A percentile compares a stretch with the other conserved stretches of the same genome.
phyloP scores from a whole-genome alignment of 1,140 invertebrate species.

The Panagrolaimus sp. region DNA sequence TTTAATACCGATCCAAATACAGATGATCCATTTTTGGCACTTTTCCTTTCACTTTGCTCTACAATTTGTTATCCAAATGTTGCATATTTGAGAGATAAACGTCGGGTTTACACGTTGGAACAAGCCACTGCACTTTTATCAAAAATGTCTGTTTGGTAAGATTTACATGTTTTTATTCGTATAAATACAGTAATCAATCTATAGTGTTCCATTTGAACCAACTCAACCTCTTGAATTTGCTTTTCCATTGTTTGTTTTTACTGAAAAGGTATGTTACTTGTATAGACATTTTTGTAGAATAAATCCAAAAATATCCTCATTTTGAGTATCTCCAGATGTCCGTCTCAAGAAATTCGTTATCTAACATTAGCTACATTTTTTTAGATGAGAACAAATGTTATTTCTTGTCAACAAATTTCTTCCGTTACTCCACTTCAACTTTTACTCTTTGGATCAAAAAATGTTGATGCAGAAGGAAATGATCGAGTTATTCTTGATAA shows the following conservation, averaged over 20 bases:
- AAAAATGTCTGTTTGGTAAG: background rate
- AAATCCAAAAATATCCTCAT: no score
- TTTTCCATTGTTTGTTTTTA: constrained; percentile 92
- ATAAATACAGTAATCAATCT: constrained; percentile 92
- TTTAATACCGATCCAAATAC: background rate
- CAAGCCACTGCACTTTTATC: constrained; percentile 75
- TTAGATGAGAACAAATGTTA: constrained; percentile 79
- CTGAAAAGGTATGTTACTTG: constrained; percentile 74
- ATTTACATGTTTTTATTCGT: constrained; percentile 62
- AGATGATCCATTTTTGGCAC: background rate
- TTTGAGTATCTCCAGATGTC: no score
- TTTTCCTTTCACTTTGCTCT: background rate
- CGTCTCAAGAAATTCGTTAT: no score
- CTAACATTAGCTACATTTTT: constrained; percentile 29
- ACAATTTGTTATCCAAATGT: constrained; percentile 16
- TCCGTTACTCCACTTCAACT: constrained; percentile 91
- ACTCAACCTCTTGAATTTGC: constrained; percentile 74
- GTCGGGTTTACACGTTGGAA: constrained; percentile 79
- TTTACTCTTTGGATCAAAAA: constrained; percentile 80
- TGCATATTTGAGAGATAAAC: constrained; percentile 25
- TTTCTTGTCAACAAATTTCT: constrained; percentile 93
- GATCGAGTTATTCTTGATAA: constrained; percentile 74
- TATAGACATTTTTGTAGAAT: constrained; percentile 12
- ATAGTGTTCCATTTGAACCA: constrained; percentile 74
- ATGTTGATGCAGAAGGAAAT: constrained; percentile 68